Percentiles rank a stretch among this genome's conserved stretches.
phyloP scores from a whole-genome alignment of 2,113 vertebrate species.

The Eulemur macaco region DNA sequence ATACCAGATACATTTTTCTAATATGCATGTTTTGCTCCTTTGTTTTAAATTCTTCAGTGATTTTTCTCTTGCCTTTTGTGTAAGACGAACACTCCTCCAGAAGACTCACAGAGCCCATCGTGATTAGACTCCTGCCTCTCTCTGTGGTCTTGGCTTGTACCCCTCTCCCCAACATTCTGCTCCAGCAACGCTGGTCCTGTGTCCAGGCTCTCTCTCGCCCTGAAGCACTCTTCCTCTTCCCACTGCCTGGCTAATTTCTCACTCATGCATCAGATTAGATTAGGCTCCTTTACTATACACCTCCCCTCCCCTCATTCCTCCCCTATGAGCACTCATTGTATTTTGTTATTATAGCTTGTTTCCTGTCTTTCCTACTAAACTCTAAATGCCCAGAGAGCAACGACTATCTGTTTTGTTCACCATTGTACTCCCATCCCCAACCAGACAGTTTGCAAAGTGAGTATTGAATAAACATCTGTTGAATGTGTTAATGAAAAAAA shows the following conservation, averaged over 20 bases:
- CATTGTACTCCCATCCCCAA: not conserved
- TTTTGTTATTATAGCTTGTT: not conserved
- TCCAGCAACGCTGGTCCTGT: not conserved
- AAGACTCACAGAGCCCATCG: not conserved
- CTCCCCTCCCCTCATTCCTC: not conserved
- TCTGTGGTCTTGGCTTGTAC: not conserved
- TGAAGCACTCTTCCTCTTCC: not conserved
- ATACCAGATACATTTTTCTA: not conserved
- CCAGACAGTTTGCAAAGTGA: not conserved
- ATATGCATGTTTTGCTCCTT: not conserved
- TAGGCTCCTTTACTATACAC: not conserved
- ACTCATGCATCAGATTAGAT: not conserved
- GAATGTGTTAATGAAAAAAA: conserved; percentile 2
- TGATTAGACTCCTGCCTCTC: not conserved
- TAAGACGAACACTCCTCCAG: not conserved
- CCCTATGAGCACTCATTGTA: not conserved
- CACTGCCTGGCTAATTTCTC: not conserved
- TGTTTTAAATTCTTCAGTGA: not conserved
- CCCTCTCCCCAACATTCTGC: not conserved
- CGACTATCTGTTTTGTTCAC: not conserved
- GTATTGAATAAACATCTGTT: not conserved
- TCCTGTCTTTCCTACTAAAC: not conserved
- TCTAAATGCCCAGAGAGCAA: not conserved
- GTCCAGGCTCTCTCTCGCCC: not conserved
- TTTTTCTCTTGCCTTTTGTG: not conserved